Evolutionary conservation across 2,797 vertebrate species (phyloP).

Genomic region (Bradypodion ventrale): DNA sequence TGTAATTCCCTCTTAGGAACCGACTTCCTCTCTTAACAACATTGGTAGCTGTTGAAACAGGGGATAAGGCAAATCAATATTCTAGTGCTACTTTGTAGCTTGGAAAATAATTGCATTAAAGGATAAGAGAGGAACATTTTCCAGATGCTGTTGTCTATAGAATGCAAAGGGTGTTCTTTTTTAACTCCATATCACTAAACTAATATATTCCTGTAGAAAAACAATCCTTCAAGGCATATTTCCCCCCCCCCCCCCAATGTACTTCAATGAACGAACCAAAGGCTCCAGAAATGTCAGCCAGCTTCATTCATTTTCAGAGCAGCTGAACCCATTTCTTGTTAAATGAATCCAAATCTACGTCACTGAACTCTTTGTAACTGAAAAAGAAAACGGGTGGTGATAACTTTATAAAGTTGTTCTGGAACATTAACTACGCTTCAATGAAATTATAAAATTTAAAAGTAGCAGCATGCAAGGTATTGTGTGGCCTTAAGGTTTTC

Average conservation of each 20-base stretch:
- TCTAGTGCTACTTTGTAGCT: background rate
- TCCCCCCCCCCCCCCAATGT: too few species aligned
- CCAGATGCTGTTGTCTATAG: background rate
- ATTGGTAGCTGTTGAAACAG: background rate
- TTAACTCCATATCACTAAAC: background rate
- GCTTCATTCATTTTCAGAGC: constrained; percentile 18
- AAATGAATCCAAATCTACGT: constrained; percentile 24
- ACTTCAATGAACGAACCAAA: background rate
- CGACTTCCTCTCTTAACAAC: background rate
- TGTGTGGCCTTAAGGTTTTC: too few species aligned
- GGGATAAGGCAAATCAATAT: background rate
- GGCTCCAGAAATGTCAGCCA: constrained; percentile 52
- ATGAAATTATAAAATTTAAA: constrained; percentile 23
- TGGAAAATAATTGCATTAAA: background rate
- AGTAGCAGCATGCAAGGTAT: background rate
- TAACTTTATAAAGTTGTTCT: constrained; percentile 29
- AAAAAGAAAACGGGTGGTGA: background rate
- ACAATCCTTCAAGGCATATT: constrained; percentile 12
- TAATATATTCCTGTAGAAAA: background rate
- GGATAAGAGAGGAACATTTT: background rate
- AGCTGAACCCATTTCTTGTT: background rate
- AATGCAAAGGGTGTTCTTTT: background rate
- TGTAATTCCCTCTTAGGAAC: constrained; percentile 28
- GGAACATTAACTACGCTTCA: background rate
- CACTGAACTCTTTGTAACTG: constrained; percentile 16